Evolutionary conservation across 2,797 vertebrate species (phyloP).

Genomic region (Crenuchus spilurus): DNA sequence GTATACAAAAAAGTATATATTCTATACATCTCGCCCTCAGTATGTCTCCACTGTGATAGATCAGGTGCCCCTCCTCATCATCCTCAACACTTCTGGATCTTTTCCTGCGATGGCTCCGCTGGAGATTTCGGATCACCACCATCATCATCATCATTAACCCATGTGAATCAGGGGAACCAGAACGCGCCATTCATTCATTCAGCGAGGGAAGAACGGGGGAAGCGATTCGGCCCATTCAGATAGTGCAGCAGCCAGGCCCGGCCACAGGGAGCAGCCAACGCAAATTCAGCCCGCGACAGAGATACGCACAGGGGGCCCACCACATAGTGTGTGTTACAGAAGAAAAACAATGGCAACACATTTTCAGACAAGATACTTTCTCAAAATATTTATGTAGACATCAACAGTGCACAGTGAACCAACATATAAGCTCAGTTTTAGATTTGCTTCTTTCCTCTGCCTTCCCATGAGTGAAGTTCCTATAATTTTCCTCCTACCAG

Average conservation of each 20-base stretch:
- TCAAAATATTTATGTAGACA: conserved; percentile 74
- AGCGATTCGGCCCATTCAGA: conserved; percentile 93
- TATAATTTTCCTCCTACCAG: conserved; percentile 18
- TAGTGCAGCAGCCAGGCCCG: conserved; percentile 90
- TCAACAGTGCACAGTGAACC: conserved; percentile 72
- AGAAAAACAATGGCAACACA: conserved; percentile 87
- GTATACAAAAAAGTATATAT: conserved; percentile 84
- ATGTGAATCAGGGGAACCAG: conserved; percentile 87
- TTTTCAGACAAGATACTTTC: conserved; percentile 93
- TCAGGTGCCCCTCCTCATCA: conserved; percentile 99
- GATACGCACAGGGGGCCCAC: conserved; percentile 92
- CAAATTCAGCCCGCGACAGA: conserved; percentile 93
- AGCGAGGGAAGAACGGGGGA: conserved; percentile 85
- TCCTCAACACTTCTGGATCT: conserved; percentile 95
- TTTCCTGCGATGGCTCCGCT: conserved; percentile 92
- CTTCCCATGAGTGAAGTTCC: conserved; percentile 17
- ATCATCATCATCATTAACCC: conserved; percentile 83
- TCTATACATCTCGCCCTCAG: conserved; percentile 97
- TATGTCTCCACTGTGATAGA: conserved; percentile 98
- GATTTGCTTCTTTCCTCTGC: conserved; percentile 27
- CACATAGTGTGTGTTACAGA: conserved; percentile 84
- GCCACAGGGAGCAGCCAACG: conserved; percentile 88
- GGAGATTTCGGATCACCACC: conserved; percentile 87
- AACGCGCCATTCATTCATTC: conserved; percentile 91
- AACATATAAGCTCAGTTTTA: conserved; percentile 51